Evolutionary conservation across 64 coral and sea anemone genomes (phyloP).

Genomic region (Montipora efflorescens): DNA sequence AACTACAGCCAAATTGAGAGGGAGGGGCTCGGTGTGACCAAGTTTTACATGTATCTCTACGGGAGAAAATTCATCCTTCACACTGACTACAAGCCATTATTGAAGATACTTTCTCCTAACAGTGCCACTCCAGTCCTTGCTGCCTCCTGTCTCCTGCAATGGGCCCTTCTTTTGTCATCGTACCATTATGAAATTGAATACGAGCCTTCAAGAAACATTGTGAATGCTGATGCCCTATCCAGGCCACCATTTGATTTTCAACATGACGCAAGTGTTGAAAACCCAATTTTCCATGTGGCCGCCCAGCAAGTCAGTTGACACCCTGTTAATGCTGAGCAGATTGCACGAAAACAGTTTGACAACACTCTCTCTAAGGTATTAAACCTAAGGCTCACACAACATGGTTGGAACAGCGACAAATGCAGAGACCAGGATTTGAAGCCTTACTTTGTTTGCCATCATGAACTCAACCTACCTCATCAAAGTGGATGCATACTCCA

Average conservation of each 20-base stretch:
- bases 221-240: neutral
- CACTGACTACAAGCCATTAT: neutral
- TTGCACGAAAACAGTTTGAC: constrained; percentile 12
- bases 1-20: constrained; percentile 65
- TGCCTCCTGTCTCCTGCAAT: constrained; percentile 40
- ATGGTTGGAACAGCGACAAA: neutral
- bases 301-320: constrained; percentile 15
- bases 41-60: constrained; percentile 69
- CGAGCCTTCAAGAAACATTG: neutral
- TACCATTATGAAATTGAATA: constrained; percentile 4
- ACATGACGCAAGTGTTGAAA: neutral
- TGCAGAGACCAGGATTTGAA: neutral
- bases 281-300: neutral
- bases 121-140: constrained; percentile 41
- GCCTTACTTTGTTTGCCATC: neutral
- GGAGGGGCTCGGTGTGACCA: constrained; percentile 59
- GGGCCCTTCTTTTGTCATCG: constrained; percentile 54
- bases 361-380: constrained; percentile 13
- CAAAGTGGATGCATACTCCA: constrained; percentile 7
- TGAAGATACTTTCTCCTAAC: constrained; percentile 38
- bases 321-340: constrained; percentile 31
- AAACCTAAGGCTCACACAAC: neutral
- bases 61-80: constrained; percentile 17
- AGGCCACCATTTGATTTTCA: neutral
- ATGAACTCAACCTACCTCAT: constrained; percentile 33